These are phyloP conservation scores for Melitaea cinxia DNA, from an alignment of 1,140 invertebrate species.

Conservation along the genomic window DNA sequence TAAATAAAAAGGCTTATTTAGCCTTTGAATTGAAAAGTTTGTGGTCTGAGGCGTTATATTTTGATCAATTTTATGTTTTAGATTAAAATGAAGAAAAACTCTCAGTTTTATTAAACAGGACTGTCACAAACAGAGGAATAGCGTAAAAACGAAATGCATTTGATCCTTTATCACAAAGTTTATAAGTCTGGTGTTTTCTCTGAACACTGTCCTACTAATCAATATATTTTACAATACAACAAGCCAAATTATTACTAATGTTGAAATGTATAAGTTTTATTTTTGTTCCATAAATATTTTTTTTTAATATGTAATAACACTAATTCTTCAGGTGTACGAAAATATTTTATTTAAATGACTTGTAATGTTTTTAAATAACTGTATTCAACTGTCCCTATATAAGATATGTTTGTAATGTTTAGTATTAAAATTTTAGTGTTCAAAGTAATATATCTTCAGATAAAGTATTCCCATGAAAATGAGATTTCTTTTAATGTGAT, in stretches of 20 bases:
- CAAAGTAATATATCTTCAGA: neutral
- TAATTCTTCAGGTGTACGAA: neutral
- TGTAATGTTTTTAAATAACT: neutral
- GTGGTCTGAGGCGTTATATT: too few species aligned
- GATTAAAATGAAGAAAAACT: neutral
- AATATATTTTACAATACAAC: neutral
- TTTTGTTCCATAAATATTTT: too few species aligned
- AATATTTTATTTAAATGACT: neutral
- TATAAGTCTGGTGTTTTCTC: neutral
- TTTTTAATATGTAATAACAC: too few species aligned
- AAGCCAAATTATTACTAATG: neutral
- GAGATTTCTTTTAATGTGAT: neutral
- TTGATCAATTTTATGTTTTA: too few species aligned
- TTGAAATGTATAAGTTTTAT: neutral
- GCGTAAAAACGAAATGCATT: neutral
- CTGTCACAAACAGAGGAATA: neutral
- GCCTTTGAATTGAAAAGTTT: too few species aligned
- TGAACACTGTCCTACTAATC: neutral
- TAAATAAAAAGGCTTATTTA: too few species aligned
- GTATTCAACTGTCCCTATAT: conserved; percentile 11
- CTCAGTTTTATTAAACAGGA: neutral
- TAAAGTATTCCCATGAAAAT: neutral
- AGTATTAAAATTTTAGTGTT: neutral
- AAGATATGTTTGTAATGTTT: neutral
- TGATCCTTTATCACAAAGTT: neutral